A percentile compares a stretch with the other conserved stretches of the same genome.
Evolutionary conservation across 2,888 invertebrate species (phyloP).

Genomic region (Oegoconia quadripuncta): DNA sequence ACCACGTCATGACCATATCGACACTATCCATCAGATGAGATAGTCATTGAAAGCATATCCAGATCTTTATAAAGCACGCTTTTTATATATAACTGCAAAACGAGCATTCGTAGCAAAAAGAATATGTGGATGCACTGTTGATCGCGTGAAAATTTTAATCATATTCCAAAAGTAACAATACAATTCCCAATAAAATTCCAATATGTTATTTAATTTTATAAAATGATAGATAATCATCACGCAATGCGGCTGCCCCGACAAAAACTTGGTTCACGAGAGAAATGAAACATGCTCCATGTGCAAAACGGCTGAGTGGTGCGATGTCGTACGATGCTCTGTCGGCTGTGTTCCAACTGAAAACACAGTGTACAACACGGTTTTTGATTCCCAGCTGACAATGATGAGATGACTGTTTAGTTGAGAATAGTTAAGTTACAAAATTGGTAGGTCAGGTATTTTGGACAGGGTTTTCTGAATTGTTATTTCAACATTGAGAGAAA

Average conservation of each 20-base stretch:
- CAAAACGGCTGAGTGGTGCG: constrained; percentile 47
- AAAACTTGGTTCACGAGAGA: constrained; percentile 21
- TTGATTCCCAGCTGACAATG: background rate
- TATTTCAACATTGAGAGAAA: too few species aligned
- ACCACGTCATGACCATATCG: too few species aligned
- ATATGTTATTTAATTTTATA: background rate
- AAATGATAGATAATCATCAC: constrained; percentile 9
- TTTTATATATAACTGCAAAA: too few species aligned
- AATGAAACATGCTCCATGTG: constrained; percentile 28
- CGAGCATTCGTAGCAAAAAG: too few species aligned
- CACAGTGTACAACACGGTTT: constrained; percentile 25
- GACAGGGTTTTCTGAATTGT: too few species aligned
- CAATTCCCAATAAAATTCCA: background rate
- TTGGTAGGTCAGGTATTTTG: too few species aligned
- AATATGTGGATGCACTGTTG: background rate
- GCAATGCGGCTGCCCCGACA: constrained; percentile 3
- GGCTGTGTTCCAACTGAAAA: constrained; percentile 34
- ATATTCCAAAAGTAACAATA: background rate
- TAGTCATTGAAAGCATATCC: too few species aligned
- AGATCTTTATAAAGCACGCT: too few species aligned
- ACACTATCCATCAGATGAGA: too few species aligned
- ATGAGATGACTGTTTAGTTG: too few species aligned
- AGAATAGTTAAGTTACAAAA: too few species aligned
- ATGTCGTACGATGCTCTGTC: constrained; percentile 53
- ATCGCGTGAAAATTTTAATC: too few species aligned